Conservation (phyloP, 2,888 invertebrate genomes). For the Cryptocephalus moraei region DNA sequence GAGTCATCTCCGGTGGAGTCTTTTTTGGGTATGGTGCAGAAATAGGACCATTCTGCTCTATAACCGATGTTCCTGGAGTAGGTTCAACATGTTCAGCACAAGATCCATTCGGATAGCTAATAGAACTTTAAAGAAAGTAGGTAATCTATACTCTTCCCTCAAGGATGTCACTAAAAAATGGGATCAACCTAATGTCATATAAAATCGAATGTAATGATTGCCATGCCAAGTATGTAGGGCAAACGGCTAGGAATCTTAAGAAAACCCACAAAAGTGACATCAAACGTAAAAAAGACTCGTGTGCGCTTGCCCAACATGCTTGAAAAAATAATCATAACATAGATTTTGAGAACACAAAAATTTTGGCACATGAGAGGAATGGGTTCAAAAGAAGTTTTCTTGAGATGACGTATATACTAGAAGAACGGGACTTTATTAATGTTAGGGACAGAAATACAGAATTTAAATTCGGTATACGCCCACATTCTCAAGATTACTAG, state of each 20-base stretch:
- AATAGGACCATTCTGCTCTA: background rate
- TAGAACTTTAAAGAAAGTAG: too few species aligned
- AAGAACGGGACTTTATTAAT: too few species aligned
- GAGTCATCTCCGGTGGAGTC: background rate
- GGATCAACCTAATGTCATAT: constrained; percentile 9
- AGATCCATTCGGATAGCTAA: too few species aligned
- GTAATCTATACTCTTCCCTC: constrained; percentile 9
- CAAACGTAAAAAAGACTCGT: background rate
- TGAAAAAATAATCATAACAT: too few species aligned
- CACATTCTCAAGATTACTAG: too few species aligned
- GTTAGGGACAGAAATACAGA: too few species aligned
- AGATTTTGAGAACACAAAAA: too few species aligned
- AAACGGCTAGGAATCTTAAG: constrained; percentile 10
- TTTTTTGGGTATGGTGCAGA: background rate
- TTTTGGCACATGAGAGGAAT: too few species aligned
- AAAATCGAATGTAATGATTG: constrained; percentile 9
- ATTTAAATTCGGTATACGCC: too few species aligned
- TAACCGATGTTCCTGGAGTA: background rate
- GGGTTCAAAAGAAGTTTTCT: too few species aligned
- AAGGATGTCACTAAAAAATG: constrained; percentile 13
- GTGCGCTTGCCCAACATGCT: constrained; percentile 5
- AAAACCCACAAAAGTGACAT: constrained; percentile 7
- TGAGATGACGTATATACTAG: too few species aligned
- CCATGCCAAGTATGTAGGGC: too few species aligned
- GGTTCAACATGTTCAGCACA: background rate